Evolutionary conservation across 2,888 invertebrate species (phyloP).

Genomic region (Spilosoma lubricipeda): DNA sequence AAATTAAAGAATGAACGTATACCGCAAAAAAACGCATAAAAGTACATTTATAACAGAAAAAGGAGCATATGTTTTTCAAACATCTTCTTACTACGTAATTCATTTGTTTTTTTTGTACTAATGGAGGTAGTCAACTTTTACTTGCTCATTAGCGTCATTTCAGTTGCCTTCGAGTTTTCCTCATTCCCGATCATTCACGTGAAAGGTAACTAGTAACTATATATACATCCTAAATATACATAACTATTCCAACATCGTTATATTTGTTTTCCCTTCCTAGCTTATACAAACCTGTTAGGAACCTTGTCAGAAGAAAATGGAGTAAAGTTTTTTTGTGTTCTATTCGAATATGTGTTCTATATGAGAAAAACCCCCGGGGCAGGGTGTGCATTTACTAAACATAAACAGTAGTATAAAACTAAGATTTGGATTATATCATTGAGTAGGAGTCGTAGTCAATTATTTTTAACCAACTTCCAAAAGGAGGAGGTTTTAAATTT

Average conservation of each 20-base stretch:
- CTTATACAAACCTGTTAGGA: conserved; percentile 24
- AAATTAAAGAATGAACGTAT: no score
- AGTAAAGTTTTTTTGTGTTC: conserved; percentile 11
- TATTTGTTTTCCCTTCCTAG: conserved; percentile 23
- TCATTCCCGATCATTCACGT: conserved; percentile 15
- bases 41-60: not conserved
- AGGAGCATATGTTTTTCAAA: not conserved
- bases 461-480: not conserved
- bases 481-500: no score
- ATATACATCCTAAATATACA: conserved; percentile 20
- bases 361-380: not conserved
- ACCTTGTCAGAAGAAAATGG: conserved; percentile 19
- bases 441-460: not conserved
- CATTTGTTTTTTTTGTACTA: not conserved
- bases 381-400: not conserved
- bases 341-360: conserved; percentile 7
- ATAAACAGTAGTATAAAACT: not conserved
- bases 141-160: conserved; percentile 38
- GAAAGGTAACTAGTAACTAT: conserved; percentile 17
- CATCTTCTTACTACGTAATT: not conserved
- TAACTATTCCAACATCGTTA: conserved; percentile 36
- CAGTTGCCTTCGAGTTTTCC: conserved; percentile 25
- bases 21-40: not conserved
- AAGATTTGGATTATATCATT: not conserved
- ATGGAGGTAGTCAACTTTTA: conserved; percentile 8